Evolutionary conservation across 2,888 invertebrate genomes (phyloP).

Genomic region (Drosophila limbata): DNA sequence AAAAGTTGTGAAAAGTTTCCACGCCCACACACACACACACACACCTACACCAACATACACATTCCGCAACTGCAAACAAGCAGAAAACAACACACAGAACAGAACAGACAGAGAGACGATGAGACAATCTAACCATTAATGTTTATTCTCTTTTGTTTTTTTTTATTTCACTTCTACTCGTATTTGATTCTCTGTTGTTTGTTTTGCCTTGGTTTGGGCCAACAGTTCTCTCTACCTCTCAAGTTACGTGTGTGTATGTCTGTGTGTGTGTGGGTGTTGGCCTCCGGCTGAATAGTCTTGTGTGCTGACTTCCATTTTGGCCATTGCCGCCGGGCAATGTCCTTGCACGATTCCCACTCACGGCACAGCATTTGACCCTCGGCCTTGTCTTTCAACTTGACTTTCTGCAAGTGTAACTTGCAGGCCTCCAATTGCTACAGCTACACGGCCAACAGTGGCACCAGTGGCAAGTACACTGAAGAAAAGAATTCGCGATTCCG

Average conservation of each 20-base stretch:
- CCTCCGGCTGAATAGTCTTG: constrained; percentile 59
- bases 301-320: constrained; percentile 48
- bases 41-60: too few relatives aligned
- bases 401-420: constrained; percentile 64
- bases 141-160: constrained; percentile 26
- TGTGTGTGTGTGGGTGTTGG: constrained; percentile 19
- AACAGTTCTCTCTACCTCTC: background rate
- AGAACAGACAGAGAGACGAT: background rate
- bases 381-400: constrained; percentile 77
- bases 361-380: constrained; percentile 60
- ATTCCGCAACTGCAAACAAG: constrained; percentile 22
- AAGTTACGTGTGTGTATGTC: constrained; percentile 1
- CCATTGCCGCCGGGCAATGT: constrained; percentile 38
- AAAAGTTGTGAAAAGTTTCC: constrained; percentile 66
- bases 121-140: constrained; percentile 55
- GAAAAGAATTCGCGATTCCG: too few relatives aligned
- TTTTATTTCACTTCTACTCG: constrained; percentile 14
- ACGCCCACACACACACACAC: constrained; percentile 29
- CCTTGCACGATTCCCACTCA: constrained; percentile 43
- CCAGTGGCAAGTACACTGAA: background rate
- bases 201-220: constrained; percentile 32
- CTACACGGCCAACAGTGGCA: constrained; percentile 3
- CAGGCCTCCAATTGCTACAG: constrained; percentile 31
- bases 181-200: constrained; percentile 42
- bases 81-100: constrained; percentile 1